Conservation (phyloP, 2,888 invertebrate species). For the Perizoma flavofasciatum region DNA sequence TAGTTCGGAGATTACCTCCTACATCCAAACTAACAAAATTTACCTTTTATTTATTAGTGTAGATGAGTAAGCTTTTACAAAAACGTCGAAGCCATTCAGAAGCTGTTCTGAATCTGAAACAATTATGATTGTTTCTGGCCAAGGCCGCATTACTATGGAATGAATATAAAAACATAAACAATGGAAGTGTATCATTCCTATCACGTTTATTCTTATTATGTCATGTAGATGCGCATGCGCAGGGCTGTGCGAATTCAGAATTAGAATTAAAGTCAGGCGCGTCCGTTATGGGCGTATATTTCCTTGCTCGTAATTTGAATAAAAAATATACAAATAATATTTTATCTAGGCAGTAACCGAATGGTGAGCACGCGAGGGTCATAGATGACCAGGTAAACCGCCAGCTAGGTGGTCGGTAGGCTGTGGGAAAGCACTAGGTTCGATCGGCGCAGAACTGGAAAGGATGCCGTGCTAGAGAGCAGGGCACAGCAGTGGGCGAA, state of each 20-base stretch:
- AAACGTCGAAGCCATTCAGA: neutral
- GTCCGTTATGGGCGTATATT: conserved; percentile 36
- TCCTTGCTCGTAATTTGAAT: conserved; percentile 34
- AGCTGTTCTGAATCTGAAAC: conserved; percentile 11
- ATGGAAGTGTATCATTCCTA: conserved; percentile 48
- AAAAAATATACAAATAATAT: conserved; percentile 3
- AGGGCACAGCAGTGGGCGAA: too few species aligned
- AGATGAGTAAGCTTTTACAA: conserved; percentile 11
- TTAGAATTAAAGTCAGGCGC: conserved; percentile 51
- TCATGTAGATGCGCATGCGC: conserved; percentile 46
- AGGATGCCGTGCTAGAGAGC: too few species aligned
- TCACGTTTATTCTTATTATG: conserved; percentile 54
- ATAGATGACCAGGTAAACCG: too few species aligned
- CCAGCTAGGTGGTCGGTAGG: too few species aligned
- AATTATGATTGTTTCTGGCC: conserved; percentile 22
- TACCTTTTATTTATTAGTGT: too few species aligned
- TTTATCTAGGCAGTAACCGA: neutral
- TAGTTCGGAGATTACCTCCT: too few species aligned
- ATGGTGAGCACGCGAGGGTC: too few species aligned
- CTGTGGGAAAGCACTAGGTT: too few species aligned
- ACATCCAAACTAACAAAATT: too few species aligned
- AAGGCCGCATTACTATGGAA: conserved; percentile 36
- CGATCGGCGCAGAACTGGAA: too few species aligned
- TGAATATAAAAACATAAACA: conserved; percentile 45
- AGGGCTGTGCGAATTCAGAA: conserved; percentile 40